Conservation (phyloP, 1,140 invertebrate species). For the Phocides pigmalion region DNA sequence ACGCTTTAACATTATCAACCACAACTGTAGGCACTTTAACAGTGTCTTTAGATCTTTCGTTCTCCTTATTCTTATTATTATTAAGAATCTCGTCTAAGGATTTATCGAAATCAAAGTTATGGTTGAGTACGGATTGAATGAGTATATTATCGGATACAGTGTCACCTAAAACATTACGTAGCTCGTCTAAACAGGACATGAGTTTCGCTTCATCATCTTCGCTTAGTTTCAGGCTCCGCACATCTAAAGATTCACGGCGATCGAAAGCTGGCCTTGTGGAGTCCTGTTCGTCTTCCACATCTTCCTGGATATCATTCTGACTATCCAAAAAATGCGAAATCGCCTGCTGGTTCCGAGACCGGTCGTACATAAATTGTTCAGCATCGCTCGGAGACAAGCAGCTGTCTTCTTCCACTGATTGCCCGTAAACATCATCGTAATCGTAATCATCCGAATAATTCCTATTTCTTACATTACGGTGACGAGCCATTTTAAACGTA, state of each 20-base stretch:
- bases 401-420: slow-evolving; percentile 95
- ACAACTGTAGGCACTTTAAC: slow-evolving; percentile 37
- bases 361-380: slow-evolving; percentile 94
- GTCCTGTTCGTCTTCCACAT: slow-evolving; percentile 84
- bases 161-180: slow-evolving; percentile 92
- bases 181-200: slow-evolving; percentile 92
- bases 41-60: slow-evolving; percentile 63
- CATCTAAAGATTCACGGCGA: slow-evolving; percentile 71
- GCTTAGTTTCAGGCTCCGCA: slow-evolving; percentile 83
- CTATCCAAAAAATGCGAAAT: slow-evolving; percentile 89
- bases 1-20: slow-evolving; percentile 38
- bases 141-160: slow-evolving; percentile 88
- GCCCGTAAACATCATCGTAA: slow-evolving; percentile 96
- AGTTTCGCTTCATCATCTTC: slow-evolving; percentile 89
- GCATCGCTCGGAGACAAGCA: slow-evolving; percentile 94
- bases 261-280: slow-evolving; percentile 55
- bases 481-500: slow-evolving; percentile 87
- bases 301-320: slow-evolving; percentile 90
- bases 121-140: slow-evolving; percentile 76
- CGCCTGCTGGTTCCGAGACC: slow-evolving; percentile 86
- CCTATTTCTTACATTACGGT: slow-evolving; percentile 90
- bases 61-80: slow-evolving; percentile 55
- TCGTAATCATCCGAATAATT: slow-evolving; percentile 94
- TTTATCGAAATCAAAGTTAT: slow-evolving; percentile 89
- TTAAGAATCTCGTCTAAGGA: slow-evolving; percentile 90